Base-by-base conservation (phyloP, 2,113 vertebrate species). In the Haplotaxodon microlepis region DNA sequence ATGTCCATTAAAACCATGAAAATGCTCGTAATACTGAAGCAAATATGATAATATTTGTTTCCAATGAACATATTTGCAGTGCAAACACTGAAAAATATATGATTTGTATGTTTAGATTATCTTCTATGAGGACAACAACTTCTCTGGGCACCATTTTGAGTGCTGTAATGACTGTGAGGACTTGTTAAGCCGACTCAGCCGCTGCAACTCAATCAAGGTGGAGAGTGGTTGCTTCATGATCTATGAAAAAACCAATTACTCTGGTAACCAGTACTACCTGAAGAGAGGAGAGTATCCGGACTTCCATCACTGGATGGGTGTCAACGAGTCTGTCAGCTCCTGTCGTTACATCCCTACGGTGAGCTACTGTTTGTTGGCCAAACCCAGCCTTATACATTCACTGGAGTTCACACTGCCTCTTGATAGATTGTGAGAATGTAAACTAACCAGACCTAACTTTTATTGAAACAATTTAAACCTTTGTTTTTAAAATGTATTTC, bases 181-280 rank as follows among this genome's bases (percentile, higher is more conserved):
- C 87, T 63, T 96, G 90, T 78, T 82, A 42, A 81, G 85, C 59
- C 50, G 63, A 36, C 87, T 96, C 12, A 88, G 45, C 40, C 14
- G 42, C 76, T 96, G 96, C 69, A 93, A 78, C 87, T 96, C 96
- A 45, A 94, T 96, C 83, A 84, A 36, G 82, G 94, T 96, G 90
- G 92, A 95, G 82, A 93, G 86, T 8, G 94, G 96, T 79, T 92
- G 93, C 87, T 96, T 96, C 90, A 94, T 96, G 95, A 83, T 96
- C 78, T 95, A 96, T 6, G 95, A 96, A 40, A 85, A 90, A 12
- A 59, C 91, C 36, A 85, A 94, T 87, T 96, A 88, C 89, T 66
- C 7, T 5, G 95, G 96, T 3, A 88, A 92, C 80, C 96, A 95
- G 89, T 96, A 90, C 88, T 93, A 90, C 81, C 82, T 96, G 86